Evolutionary conservation across 2,888 invertebrate species (phyloP), one percentile per base, ranked within the genome.

Genomic region (Melinopterus prodromus): DNA sequence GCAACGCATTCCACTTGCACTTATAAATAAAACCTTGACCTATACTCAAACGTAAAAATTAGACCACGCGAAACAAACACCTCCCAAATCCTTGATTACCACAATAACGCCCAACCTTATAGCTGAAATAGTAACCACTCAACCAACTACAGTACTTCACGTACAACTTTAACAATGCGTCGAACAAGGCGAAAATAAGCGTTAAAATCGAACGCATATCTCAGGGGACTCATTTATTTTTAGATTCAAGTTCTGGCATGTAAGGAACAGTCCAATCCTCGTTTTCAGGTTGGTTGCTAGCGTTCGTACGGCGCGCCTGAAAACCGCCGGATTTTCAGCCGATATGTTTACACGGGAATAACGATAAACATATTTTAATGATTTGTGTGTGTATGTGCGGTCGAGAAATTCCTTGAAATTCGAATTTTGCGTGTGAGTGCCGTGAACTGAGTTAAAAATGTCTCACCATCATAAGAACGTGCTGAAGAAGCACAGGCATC

Each of bases 381-480:
- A 53, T 53, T 53, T 53, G 53, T 53, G 12, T 53, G 53, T 53
- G 53, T 53, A 53, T 2, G 53, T 53, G 53, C 53, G 53, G 53
- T 53, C 53, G 53, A 53, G 12, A 53, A 53, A 53, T 53, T 53
- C 53, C 53, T 53, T 53, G 53, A 53, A 53, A 53, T 53, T 53
- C 53, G 1, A 53, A 12, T 53, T 7, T 12, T 4, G 53, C 12
- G 53, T 9, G 12, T 53, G 6, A 9, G 7, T 53, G 12, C 7
- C 1, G 12, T 9, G 12, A 53, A 53, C 12, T 12, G 53, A 1
- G 53, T 53, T 53, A 53, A 80, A 80, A 77, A 87, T 87, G 86
- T 82, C 86, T 70, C 82, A 83, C 71, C 79, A 82, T 53, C 83
- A 83, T 77, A 79, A 78, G 16, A 81, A 80, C 53, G 80, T 78